phyloP scores from a whole-genome alignment of 1,140 invertebrate species.

The Zaprionus ornatus region DNA sequence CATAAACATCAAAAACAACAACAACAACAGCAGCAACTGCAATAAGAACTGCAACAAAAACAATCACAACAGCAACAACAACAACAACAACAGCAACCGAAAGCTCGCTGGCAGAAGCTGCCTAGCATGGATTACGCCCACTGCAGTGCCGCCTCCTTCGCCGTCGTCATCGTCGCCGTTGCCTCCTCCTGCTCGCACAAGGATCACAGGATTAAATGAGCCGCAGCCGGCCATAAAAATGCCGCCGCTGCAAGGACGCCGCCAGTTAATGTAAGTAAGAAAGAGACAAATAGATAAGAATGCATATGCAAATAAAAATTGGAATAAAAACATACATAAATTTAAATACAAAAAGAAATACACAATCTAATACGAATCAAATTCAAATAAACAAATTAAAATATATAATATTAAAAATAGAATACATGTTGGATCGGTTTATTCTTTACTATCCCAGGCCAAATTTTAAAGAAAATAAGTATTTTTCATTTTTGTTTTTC shows the following conservation, averaged over 20 bases:
- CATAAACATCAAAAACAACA: slow-evolving; percentile 1
- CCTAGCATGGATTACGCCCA: slow-evolving; percentile 67
- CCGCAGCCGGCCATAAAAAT: slow-evolving; percentile 69
- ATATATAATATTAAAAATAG: no score
- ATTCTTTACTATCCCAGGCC: no score
- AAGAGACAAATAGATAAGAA: background rate
- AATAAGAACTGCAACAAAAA: slow-evolving; percentile 2
- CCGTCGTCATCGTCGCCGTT: background rate
- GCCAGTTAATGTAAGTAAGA: slow-evolving; percentile 67
- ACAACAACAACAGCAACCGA: background rate
- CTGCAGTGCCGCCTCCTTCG: slow-evolving; percentile 8
- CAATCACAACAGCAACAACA: slow-evolving; percentile 9
- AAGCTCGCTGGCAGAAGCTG: slow-evolving; percentile 39
- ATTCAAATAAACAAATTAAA: no score
- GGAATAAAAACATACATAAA: background rate
- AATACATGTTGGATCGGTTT: no score
- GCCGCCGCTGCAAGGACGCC: slow-evolving; percentile 73
- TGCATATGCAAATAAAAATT: background rate
- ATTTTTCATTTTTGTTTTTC: no score
- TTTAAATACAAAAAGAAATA: no score
- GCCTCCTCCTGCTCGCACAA: slow-evolving; percentile 21
- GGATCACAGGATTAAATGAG: slow-evolving; percentile 56
- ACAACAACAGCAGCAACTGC: background rate
- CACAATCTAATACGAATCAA: no score
- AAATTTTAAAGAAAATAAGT: no score